These are phyloP conservation scores for Poecilobothrus nobilitatus DNA, from an alignment of 2,888 invertebrate genomes.

Conservation along the genomic window DNA sequence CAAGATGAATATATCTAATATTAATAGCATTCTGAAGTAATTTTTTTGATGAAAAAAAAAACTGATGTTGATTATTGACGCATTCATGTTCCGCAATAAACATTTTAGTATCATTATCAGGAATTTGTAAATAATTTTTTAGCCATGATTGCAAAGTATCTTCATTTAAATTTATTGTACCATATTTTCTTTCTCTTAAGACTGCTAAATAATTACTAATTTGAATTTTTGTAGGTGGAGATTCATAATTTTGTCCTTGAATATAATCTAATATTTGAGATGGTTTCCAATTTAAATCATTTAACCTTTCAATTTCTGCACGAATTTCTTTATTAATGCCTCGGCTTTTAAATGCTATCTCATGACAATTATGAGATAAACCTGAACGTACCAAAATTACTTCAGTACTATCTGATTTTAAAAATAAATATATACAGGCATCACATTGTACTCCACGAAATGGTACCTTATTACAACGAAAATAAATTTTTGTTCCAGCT, in stretches of 20 bases:
- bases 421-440: slow-evolving; percentile 1
- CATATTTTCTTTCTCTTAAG: neutral
- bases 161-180: neutral
- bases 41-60: slow-evolving; percentile 1
- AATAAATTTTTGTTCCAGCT: neutral
- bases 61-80: neutral
- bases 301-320: neutral
- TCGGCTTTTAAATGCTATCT: neutral
- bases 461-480: neutral
- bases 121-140: neutral
- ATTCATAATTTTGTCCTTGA: neutral
- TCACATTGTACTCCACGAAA: neutral
- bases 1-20: neutral
- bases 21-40: slow-evolving; percentile 2
- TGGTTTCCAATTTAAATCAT: slow-evolving; percentile 2
- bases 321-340: neutral
- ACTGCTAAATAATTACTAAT: neutral
- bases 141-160: neutral
- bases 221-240: neutral
- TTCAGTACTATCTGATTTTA: neutral
- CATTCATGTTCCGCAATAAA: neutral
- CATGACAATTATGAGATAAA: neutral
- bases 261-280: neutral
- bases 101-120: slow-evolving; percentile 5
- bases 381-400: neutral